Conservation (phyloP, 2,113 vertebrate genomes). For the Scolopax mira region DNA sequence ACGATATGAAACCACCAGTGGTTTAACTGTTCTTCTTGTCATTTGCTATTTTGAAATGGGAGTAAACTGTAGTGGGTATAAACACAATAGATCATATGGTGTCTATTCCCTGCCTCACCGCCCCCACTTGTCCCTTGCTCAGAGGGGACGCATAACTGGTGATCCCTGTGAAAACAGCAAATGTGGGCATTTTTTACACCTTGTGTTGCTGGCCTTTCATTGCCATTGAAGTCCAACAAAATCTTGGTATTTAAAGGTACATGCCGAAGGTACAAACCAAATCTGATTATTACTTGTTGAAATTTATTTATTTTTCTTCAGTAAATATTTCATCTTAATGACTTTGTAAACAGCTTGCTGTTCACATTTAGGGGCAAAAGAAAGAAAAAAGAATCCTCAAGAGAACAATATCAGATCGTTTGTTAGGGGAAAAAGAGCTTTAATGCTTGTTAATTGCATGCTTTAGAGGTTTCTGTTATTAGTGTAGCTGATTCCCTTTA, state of each 20-base stretch:
- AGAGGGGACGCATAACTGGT: neutral
- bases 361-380: neutral
- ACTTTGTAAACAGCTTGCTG: neutral
- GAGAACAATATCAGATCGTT: neutral
- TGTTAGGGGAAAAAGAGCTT: neutral
- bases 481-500: neutral
- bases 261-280: neutral
- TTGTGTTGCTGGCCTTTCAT: neutral
- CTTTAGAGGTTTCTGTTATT: constrained; percentile 1
- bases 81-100: rapidly evolving
- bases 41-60: neutral
- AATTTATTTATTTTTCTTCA: neutral
- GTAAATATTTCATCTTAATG: constrained; percentile 10
- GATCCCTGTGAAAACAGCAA: neutral
- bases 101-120: neutral
- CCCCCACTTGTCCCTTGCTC: neutral
- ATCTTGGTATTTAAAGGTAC: neutral
- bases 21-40: neutral
- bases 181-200: neutral
- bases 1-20: neutral
- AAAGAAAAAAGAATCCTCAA: neutral
- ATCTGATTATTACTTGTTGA: neutral
- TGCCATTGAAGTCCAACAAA: neutral
- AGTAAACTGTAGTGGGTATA: neutral
- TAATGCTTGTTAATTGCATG: constrained; percentile 19